phyloP scores from a whole-genome alignment of 2,888 invertebrate genomes.

The Falcaria lacertinaria region DNA sequence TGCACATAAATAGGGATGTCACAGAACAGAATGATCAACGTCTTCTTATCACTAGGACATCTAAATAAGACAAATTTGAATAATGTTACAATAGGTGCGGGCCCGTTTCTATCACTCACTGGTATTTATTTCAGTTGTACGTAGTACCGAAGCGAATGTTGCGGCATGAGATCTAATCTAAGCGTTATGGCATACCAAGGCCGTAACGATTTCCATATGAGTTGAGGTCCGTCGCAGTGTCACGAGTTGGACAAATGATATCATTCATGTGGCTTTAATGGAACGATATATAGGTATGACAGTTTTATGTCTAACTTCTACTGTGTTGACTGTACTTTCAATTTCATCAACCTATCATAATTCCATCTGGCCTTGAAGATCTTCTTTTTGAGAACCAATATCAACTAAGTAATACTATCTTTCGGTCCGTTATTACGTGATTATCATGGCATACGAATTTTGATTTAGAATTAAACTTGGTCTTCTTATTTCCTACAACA shows the following conservation, averaged over 20 bases:
- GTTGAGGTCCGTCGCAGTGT: conserved; percentile 27
- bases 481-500: no score
- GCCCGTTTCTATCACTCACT: neutral
- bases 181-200: conserved; percentile 28
- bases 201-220: conserved; percentile 36
- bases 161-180: conserved; percentile 24
- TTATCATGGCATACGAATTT: no score
- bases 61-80: no score
- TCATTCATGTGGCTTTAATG: conserved; percentile 17
- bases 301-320: conserved; percentile 1
- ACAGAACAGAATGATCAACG: no score
- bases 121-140: neutral
- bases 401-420: no score
- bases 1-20: no score
- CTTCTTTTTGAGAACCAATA: no score
- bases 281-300: conserved; percentile 2
- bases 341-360: neutral
- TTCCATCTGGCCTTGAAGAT: no score
- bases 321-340: conserved; percentile 6
- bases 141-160: neutral
- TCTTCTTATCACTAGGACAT: no score
- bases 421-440: no score
- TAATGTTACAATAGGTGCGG: no score
- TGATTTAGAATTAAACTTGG: no score
- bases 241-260: conserved; percentile 35